Percentiles rank a stretch among this genome's conserved stretches.
phyloP scores from a whole-genome alignment of 2,888 invertebrate species.

The Drosophila fulvimacula region DNA sequence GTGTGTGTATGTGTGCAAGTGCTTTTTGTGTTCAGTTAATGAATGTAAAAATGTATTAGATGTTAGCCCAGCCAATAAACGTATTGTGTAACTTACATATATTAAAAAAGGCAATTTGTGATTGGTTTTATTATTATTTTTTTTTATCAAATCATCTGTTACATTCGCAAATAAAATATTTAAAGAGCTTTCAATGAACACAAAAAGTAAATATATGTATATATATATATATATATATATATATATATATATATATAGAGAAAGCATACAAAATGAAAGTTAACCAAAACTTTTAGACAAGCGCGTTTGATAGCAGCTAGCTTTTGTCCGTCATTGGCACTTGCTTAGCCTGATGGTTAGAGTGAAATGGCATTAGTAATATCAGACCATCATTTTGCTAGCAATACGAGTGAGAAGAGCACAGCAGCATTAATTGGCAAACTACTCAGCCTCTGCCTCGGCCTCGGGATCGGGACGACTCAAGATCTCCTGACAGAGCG shows the following conservation, averaged over 20 bases:
- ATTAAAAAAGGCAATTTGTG: constrained; percentile 44
- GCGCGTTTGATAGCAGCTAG: constrained; percentile 36
- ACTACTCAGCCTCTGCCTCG: constrained; percentile 72
- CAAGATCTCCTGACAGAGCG: constrained; percentile 84
- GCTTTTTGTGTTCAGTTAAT: constrained; percentile 9
- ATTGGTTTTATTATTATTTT: constrained; percentile 36
- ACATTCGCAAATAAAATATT: constrained; percentile 40
- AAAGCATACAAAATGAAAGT: constrained; percentile 26
- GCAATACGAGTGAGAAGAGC: constrained; percentile 21
- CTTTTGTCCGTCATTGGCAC: constrained; percentile 34
- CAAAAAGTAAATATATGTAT: neutral
- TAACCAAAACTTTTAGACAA: constrained; percentile 18
- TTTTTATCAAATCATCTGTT: constrained; percentile 16
- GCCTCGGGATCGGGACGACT: constrained; percentile 84
- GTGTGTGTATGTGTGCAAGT: neutral
- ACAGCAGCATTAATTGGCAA: constrained; percentile 15
- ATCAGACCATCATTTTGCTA: constrained; percentile 27
- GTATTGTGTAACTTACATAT: constrained; percentile 35
- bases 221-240: neutral
- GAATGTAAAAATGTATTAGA: neutral
- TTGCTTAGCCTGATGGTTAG: constrained; percentile 28
- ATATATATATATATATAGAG: neutral
- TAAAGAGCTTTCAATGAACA: constrained; percentile 10
- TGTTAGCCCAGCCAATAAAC: constrained; percentile 37
- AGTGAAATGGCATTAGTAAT: constrained; percentile 48